phyloP scores from a whole-genome alignment of 2,113 vertebrate genomes.

The Rhinolophus sinicus region DNA sequence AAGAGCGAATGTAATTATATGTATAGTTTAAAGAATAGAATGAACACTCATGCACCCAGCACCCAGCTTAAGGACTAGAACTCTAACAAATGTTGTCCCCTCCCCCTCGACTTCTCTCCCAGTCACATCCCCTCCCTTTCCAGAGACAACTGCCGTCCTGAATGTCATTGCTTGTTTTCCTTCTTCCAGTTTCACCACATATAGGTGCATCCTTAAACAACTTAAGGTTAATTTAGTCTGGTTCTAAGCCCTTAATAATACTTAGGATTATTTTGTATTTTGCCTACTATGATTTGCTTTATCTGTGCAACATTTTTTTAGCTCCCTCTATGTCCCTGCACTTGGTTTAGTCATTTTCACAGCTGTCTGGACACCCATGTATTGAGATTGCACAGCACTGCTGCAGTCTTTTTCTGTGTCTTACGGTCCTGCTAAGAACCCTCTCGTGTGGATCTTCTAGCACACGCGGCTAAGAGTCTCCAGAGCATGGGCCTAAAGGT shows the following conservation, averaged over 20 bases:
- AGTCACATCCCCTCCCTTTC: accelerated
- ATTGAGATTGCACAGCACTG: accelerated
- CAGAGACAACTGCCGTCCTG: neutral
- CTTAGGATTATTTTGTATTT: neutral
- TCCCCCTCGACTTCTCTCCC: accelerated
- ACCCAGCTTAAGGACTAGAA: neutral
- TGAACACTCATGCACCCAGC: accelerated
- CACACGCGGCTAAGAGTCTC: neutral
- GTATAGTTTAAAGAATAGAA: neutral
- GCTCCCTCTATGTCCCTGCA: neutral
- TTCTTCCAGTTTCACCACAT: neutral
- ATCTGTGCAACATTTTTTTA: neutral
- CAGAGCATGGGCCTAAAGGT: accelerated
- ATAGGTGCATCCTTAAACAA: neutral
- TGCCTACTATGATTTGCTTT: neutral
- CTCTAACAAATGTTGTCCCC: accelerated
- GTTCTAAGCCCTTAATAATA: too few species aligned
- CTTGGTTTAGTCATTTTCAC: neutral
- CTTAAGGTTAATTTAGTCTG: neutral
- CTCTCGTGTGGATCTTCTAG: accelerated
- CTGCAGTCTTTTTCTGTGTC: accelerated
- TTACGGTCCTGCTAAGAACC: neutral
- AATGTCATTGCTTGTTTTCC: too few species aligned
- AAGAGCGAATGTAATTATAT: neutral
- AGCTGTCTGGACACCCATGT: accelerated